Evolutionary conservation across 2,888 invertebrate genomes (phyloP), one percentile per base, ranked within the genome.

Genomic region (Tigriopus californicus): DNA sequence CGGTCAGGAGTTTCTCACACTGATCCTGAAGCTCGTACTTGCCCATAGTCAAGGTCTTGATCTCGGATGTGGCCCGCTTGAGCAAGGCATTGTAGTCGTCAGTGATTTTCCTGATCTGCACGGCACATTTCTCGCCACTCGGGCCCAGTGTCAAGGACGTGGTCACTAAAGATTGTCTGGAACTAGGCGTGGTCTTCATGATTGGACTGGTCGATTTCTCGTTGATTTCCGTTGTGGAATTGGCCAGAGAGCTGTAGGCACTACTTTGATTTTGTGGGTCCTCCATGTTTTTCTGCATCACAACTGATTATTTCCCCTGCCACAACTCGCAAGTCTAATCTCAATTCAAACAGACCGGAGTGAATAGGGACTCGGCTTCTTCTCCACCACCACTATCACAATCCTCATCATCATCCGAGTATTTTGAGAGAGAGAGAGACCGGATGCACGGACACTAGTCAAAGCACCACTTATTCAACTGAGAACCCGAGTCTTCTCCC

Each of bases 101-200:
- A n/a, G 33, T 56, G 41, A 56, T 56, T 1, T 20, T n/a, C 8
- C 56, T 42, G 46, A 56, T 56, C 5, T 56, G 44, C 44, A 46
- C 56, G 18, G 56, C 56, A n/a, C 18, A 44, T n/a, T 56, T 56
- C 2, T 22, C 18, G 6, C 20, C 46, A 25, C 25, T 52, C 22
- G 52, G 52, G 10, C 33, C 33, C 33, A 33, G 8, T 8, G 33
- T 33, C 8, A 33, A 33, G 33, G 33, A 33, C 3, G 33, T 33
- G 33, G 33, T 33, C 33, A 33, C n/a, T n/a, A n/a, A 8, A 33
- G 33, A 8, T 2, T 4, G 20, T 12, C 12, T 5, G 3, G 49
- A 49, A 2, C 20, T 49, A 15, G 49, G 12, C 20, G 22, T 20
- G 20, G 20, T 49, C 49, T 13, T 20, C 15, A 20, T 49, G 44